Conservation (phyloP, 2,797 vertebrate species). For the Acomys russatus region DNA sequence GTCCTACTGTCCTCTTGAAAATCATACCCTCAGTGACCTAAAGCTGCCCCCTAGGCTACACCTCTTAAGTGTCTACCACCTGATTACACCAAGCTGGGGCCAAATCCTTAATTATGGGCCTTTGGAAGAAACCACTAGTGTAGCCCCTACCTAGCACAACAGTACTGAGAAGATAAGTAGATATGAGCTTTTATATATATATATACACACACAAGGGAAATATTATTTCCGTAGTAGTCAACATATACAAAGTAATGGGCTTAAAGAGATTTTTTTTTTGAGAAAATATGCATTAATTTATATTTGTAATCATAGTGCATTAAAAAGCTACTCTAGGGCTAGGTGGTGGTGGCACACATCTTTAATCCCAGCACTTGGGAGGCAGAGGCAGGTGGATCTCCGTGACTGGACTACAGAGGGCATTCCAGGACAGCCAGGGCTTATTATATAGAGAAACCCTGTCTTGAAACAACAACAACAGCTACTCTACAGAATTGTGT, state of each 20-base stretch:
- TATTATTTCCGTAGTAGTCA: background rate
- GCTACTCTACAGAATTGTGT: background rate
- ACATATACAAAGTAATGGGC: background rate
- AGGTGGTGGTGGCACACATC: no score
- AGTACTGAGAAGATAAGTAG: constrained; percentile 49
- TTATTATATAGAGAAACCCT: background rate
- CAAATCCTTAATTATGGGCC: background rate
- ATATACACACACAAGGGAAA: no score
- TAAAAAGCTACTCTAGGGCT: background rate
- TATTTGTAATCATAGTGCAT: no score
- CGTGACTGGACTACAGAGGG: no score
- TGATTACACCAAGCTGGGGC: background rate
- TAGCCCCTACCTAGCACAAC: background rate
- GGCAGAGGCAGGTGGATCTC: no score
- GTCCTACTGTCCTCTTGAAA: background rate
- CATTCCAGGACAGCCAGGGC: no score
- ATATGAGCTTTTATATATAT: background rate
- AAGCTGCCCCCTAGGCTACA: background rate
- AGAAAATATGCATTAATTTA: no score
- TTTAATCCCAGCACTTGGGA: no score
- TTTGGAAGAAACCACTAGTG: background rate
- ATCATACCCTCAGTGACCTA: background rate
- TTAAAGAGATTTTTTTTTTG: no score
- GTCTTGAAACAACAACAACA: constrained; percentile 3
- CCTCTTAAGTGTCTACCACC: background rate